Base-by-base conservation (phyloP, 35 echinoderm and acorn worm species). In the Apostichopus japonicus region DNA sequence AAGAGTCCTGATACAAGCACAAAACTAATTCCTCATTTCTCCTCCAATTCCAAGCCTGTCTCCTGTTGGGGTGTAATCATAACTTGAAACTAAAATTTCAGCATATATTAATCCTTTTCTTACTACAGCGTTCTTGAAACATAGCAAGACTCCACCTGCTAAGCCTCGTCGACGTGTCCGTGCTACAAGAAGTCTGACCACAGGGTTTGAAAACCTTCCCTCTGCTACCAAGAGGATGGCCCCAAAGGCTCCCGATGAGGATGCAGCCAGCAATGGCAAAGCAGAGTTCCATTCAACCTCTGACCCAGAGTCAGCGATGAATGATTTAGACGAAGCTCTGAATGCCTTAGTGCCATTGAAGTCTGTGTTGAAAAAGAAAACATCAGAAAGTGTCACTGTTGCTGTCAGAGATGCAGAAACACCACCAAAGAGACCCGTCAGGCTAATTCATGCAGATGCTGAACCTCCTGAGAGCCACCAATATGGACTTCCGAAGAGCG, bases 161-260 rank as follows among this genome's bases (percentile, higher is more conserved):
- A 77, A 77, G 23, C 90, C 71, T 24, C 90, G 77, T 25, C 90
- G 90, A 44, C 21, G 90, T 22, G 71, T 10, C 4, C 71, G 90
- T 23, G 53, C 33, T n/a, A 6, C 52, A 53, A 77, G 90, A 79
- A 91, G 90, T 79, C 77, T 91, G 1, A 91, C 90, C 51, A 91
- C 90, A 54, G 90, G 72, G 5, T 91, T 91, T 79, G 90, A 91
- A 24, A 91, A 91, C 73, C 53, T 91, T 1, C 90, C 90, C 7
- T 91, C 90, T 53, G 58, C 51, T 23, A 91, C 90, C 53, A 91
- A 91, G 76, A 77, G 90, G 55, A 19, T 79, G 24, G 90, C 90
- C 16, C 90, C 90, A 8, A 77, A 91, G 58, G n/a, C 51, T 5
- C 90, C 90, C 8, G 72, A 78, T 5, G 71, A 53, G 27, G 14